Evolutionary conservation across 1,140 invertebrate genomes (phyloP), one percentile per base, ranked within the genome.

Genomic region (Drosophila sp.): DNA sequence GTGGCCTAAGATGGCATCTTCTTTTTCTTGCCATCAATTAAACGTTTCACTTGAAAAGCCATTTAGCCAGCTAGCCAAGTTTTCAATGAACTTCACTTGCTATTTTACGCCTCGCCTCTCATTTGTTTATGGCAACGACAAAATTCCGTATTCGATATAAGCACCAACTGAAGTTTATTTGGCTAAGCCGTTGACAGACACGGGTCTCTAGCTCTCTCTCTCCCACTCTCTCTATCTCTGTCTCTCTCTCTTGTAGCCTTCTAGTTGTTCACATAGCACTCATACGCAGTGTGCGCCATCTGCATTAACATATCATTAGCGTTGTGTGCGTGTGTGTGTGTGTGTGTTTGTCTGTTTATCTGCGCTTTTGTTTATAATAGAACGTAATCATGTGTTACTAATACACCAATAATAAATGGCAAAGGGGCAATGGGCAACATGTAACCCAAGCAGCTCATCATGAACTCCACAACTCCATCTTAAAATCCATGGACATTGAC

Each of bases 291-390:
- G 83, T 89, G 80, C 72, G 80, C 80, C 84, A 84, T 71, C 65
- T 87, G 84, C 84, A 89, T 89, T 89, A 89, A 83, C 83, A 89
- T 89, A 89, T 89, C 83, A 87, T 89, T 89, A 83, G 84, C 4
- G 44, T 27, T 40, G 38, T 40, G 8, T 40, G 10, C 11, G 38
- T 41, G 40, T 25, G 40, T 66, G 47, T 35, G 65, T 64, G 66
- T 62, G 77, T 72, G 77, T 73, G 78, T 81, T 78, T 85, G 78
- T 41, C 77, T 86, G 83, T 87, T 84, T 84, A 84, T 84, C 66
- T 76, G 30, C 27, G 84, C 84, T 72, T 85, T 87, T 87, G 83
- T 87, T 87, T 87, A 87, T 84, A 87, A 80, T 80, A 78, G 69
- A 87, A 76, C 79, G 83, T 87, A 87, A 87, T 87, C 84, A 87